Conservation (phyloP, 2,888 invertebrate genomes). For the Petrolisthes cinctipes region DNA sequence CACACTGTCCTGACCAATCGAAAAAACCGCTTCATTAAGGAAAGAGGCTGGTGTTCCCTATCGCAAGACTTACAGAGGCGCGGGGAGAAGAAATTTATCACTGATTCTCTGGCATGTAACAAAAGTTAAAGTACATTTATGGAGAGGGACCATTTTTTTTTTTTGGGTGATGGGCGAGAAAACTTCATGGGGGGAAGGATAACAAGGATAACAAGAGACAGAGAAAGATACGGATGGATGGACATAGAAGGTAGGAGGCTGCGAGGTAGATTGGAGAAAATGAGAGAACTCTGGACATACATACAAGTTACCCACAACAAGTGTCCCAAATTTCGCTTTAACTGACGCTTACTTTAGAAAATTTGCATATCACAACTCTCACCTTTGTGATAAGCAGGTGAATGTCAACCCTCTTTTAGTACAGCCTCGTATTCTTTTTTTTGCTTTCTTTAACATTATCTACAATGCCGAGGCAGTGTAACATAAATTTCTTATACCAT, state of each 20-base stretch:
- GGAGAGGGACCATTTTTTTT: conserved; percentile 17
- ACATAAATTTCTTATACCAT: not conserved
- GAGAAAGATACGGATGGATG: not conserved
- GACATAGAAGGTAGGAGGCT: conserved; percentile 1
- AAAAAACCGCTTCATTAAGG: conserved; percentile 47
- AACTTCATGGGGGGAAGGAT: not conserved
- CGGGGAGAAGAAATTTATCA: conserved; percentile 37
- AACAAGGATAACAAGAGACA: not conserved
- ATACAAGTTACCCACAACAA: conserved; percentile 35
- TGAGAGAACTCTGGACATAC: not conserved
- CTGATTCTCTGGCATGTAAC: conserved; percentile 29
- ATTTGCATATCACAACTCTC: conserved; percentile 56
- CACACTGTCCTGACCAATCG: conserved; percentile 37
- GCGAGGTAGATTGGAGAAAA: not conserved
- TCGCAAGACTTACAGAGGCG: conserved; percentile 23
- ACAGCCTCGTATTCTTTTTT: not conserved
- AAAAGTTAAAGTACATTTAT: conserved; percentile 37
- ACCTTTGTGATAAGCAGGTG: conserved; percentile 40
- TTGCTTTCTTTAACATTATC: not conserved
- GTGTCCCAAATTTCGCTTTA: conserved; percentile 31
- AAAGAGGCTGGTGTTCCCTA: conserved; percentile 28
- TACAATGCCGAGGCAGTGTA: conserved; percentile 19
- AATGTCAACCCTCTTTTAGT: conserved; percentile 36
- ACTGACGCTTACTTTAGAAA: conserved; percentile 44
- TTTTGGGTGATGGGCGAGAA: not conserved